Evolutionary conservation across 2,888 invertebrate species (phyloP).

Genomic region (Autographa gamma): DNA sequence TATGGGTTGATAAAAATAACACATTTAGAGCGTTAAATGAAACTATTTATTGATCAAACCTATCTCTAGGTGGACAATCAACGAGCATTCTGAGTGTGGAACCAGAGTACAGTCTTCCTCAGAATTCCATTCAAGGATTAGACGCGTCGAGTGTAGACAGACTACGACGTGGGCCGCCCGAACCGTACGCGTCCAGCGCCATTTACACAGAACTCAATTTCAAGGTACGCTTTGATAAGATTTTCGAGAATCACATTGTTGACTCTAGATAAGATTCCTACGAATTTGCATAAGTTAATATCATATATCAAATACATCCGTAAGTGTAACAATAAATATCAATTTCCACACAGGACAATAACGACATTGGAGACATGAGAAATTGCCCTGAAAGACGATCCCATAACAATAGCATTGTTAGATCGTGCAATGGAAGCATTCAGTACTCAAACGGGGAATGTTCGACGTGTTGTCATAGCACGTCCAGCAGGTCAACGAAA

Average conservation of each 20-base stretch:
- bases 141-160: slow-evolving; percentile 83
- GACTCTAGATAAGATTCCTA: slow-evolving; percentile 77
- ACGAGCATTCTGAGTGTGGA: slow-evolving; percentile 83
- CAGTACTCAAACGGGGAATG: slow-evolving; percentile 87
- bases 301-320: slow-evolving; percentile 58
- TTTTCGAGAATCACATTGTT: slow-evolving; percentile 71
- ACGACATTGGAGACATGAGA: slow-evolving; percentile 83
- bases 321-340: slow-evolving; percentile 64
- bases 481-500: slow-evolving; percentile 85
- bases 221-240: slow-evolving; percentile 84
- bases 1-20: background rate
- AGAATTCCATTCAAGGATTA: slow-evolving; percentile 85
- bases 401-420: slow-evolving; percentile 87
- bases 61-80: slow-evolving; percentile 80
- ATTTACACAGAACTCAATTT: slow-evolving; percentile 88
- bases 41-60: slow-evolving; percentile 24
- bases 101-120: slow-evolving; percentile 85
- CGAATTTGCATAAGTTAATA: slow-evolving; percentile 74
- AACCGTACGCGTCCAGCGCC: slow-evolving; percentile 86
- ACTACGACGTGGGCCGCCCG: slow-evolving; percentile 82
- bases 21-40: background rate
- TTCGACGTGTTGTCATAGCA: slow-evolving; percentile 86
- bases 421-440: slow-evolving; percentile 86
- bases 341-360: slow-evolving; percentile 82
- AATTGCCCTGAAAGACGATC: slow-evolving; percentile 85